phyloP scores from a whole-genome alignment of 1,140 invertebrate genomes.

The Diuraphis noxia region DNA sequence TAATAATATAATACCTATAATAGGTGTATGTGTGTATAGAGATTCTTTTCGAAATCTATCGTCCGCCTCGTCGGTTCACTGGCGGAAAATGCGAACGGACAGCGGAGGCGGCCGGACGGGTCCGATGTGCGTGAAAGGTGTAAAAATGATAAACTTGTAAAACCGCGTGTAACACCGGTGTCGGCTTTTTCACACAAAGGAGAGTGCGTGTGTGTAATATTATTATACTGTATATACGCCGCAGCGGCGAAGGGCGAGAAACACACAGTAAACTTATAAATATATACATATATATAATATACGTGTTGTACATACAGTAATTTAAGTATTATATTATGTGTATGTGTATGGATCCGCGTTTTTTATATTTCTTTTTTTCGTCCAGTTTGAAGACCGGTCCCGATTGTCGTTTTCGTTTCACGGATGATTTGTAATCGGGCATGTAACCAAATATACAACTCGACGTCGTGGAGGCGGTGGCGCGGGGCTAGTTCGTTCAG shows the following conservation, averaged over 20 bases:
- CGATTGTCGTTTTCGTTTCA: conserved; percentile 51
- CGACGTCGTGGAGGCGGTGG: not conserved
- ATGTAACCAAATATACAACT: conserved; percentile 45
- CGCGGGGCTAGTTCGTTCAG: not conserved
- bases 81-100: conserved; percentile 45
- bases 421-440: conserved; percentile 50
- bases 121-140: conserved; percentile 38
- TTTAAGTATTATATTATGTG: conserved; percentile 25
- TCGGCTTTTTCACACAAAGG: conserved; percentile 43
- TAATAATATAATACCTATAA: not conserved
- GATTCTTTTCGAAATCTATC: not conserved
- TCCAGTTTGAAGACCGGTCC: conserved; percentile 51
- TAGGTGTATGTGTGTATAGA: not conserved
- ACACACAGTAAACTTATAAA: not conserved
- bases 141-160: conserved; percentile 54
- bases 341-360: not conserved
- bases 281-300: not conserved
- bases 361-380: not conserved
- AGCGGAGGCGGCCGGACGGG: not conserved
- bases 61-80: not conserved
- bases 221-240: not conserved
- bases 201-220: not conserved
- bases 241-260: conserved; percentile 29
- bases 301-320: not conserved
- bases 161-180: conserved; percentile 45